These are phyloP conservation scores for Gymnoscopelus microlampas DNA, from an alignment of 2,797 vertebrate genomes.

Conservation along the genomic window DNA sequence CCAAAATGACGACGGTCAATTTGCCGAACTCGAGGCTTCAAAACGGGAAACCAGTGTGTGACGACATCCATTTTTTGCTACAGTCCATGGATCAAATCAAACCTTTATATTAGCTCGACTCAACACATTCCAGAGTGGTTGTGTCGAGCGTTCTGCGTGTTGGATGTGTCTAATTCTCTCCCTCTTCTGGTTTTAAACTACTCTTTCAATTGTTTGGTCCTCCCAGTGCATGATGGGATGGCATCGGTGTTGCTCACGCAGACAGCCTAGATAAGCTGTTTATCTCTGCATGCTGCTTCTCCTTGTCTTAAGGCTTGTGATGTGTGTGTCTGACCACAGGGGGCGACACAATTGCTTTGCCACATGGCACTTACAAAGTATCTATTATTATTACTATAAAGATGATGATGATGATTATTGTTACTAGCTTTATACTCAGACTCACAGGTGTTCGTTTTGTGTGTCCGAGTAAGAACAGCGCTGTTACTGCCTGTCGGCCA, in stretches of 20 bases:
- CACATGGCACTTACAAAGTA: slow-evolving; percentile 18
- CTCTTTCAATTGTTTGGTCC: slow-evolving; percentile 12
- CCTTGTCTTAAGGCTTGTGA: slow-evolving; percentile 20
- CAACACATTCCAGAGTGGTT: too few relatives aligned
- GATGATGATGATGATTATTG: background rate
- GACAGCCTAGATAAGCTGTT: slow-evolving; percentile 14
- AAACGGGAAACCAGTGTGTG: too few relatives aligned
- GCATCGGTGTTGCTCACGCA: slow-evolving; percentile 2
- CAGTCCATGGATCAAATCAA: background rate
- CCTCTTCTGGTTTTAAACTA: background rate
- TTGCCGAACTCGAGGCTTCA: too few relatives aligned
- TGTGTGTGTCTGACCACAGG: slow-evolving; percentile 25
- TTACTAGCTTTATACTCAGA: too few relatives aligned
- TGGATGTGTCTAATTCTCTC: background rate
- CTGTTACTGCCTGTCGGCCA: slow-evolving; percentile 3
- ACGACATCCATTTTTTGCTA: background rate
- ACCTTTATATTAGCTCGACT: background rate
- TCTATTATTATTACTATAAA: background rate
- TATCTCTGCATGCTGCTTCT: slow-evolving; percentile 58
- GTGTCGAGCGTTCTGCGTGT: background rate
- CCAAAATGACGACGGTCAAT: too few relatives aligned
- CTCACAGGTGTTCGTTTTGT: background rate
- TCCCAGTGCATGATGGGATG: slow-evolving; percentile 45
- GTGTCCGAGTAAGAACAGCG: slow-evolving; percentile 2
- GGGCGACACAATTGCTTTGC: background rate